Evolutionary conservation across 2,113 vertebrate genomes (phyloP), one percentile per base, ranked within the genome.

Genomic region (Paradoxurus hermaphroditus): DNA sequence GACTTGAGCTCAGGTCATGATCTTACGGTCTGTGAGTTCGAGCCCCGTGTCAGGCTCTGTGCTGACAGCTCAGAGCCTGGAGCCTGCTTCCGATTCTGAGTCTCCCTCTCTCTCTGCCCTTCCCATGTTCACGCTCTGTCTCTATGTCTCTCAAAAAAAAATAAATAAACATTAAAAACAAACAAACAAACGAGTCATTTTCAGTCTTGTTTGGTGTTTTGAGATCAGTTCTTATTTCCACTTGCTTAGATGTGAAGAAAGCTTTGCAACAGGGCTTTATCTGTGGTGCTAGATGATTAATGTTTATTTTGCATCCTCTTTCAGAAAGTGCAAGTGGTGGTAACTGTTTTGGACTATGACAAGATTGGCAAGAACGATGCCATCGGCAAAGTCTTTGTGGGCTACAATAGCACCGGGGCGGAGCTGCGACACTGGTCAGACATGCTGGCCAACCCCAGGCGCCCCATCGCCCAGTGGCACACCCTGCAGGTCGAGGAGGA

Each of bases 301-400:
- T 88, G 31, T 67, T 29, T 91, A n/a, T 83, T 87, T 72, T 87
- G 86, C 97, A 4, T 98, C 93, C 84, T 97, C 41, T 98, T 98
- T 68, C 98, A 99, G 99, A 99, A 99, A 99, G 99, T 99, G 99
- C 99, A 99, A 99, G 98, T 99, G 98, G 99, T 99, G 99, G 99
- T 99, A 98, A 99, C 99, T 98, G 99, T 99, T 99, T 99, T 99
- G 99, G 99, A 99, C 99, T 99, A 99, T 99, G 99, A 99, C 99
- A 99, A 99, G 99, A 99, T 99, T 98, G 99, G 99, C 98, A 99
- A 99, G 99, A 99, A 99, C 12, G 99, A 99, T 99, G 99, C 99
- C 98, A 99, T 99, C 97, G 99, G 99, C 84, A 99, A 99, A 96
- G 99, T 99, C 89, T 99, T 99, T 98, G 99, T 99, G 98, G 99